These are phyloP conservation scores for Bibio marci DNA, from an alignment of 2,888 invertebrate genomes.

Conservation along the genomic window DNA sequence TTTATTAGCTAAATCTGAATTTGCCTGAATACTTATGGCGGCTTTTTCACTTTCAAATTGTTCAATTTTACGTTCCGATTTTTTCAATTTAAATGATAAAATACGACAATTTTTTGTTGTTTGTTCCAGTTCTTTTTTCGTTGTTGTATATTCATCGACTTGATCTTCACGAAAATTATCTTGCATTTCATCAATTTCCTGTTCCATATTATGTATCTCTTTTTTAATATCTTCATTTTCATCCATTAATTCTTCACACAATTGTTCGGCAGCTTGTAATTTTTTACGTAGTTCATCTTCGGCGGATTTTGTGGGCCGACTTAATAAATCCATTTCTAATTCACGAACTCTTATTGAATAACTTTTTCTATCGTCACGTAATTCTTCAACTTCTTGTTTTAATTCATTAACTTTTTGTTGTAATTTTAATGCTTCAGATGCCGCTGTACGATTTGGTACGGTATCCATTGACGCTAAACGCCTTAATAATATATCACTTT, in stretches of 20 bases:
- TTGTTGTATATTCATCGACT: constrained; percentile 84
- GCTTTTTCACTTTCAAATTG: constrained; percentile 74
- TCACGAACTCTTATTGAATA: constrained; percentile 54
- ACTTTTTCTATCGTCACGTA: constrained; percentile 62
- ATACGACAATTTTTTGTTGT: constrained; percentile 97
- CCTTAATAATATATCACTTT: constrained; percentile 65
- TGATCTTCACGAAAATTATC: constrained; percentile 95
- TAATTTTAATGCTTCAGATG: constrained; percentile 57
- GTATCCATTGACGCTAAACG: constrained; percentile 64
- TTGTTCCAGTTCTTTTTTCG: constrained; percentile 90
- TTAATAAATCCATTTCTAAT: constrained; percentile 49
- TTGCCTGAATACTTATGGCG: constrained; percentile 42
- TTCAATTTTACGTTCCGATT: constrained; percentile 79
- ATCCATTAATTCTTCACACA: constrained; percentile 88
- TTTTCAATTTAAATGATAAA: constrained; percentile 91
- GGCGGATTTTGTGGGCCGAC: constrained; percentile 19
- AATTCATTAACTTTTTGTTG: constrained; percentile 79
- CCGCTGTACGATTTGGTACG: constrained; percentile 54
- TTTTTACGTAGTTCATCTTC: constrained; percentile 66
- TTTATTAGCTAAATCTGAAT: constrained; percentile 43
- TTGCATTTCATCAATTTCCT: constrained; percentile 98
- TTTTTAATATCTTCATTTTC: constrained; percentile 91
- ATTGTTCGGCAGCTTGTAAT: constrained; percentile 72
- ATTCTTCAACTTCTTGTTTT: constrained; percentile 60
- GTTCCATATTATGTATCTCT: constrained; percentile 81